Base-by-base conservation (phyloP, 2,797 vertebrate genomes). In the Acipenser oxyrinchus region DNA sequence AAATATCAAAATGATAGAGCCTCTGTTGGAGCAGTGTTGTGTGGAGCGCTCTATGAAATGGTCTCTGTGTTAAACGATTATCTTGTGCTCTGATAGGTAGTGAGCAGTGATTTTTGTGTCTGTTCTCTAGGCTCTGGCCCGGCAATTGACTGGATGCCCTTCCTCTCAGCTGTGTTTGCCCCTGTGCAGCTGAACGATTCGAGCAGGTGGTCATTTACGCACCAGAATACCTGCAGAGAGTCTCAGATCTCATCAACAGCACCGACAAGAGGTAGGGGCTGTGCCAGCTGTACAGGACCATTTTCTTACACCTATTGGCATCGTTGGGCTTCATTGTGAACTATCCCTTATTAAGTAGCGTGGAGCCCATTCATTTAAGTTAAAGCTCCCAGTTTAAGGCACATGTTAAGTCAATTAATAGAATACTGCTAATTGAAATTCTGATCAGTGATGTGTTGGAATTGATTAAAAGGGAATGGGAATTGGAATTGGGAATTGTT, bases 191-290 rank as follows among this genome's bases (percentile, higher is more conserved):
- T 99, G 76, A 97, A 94, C 0, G 91, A 93, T 48, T 89, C 94
- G 0, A 99, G 81, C 95, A 93, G 0, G 88, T 99, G 0, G 97
- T 99, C 68, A 91, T 99, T 75, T 99, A 98, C 0, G 95, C 96
- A 78, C 94, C 85, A 67, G 93, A 97, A 63, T 99, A 98, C 81
- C 90, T 98, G 8, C 78, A 87, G 71, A 90, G 94, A 69, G 92
- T 99, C 23, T 96, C 96, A 0, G 67, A 83, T 49, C 94, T 99
- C 82, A 94, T 99, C 79, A 81, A 74, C 60, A 85, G 57, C 76
- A 94, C 96, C 0, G 92, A 94, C 76, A 95, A 88, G 78, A 93
- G 96, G 97, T 94, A 70, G 5, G 8, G 9, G 8, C 1, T 8
- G 7, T n/a, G 15, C 18, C 51, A 1, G 51, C 10, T 49, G 0